Percentiles rank a stretch among this genome's conserved stretches.
These are phyloP conservation scores for Hepsetus odoe DNA, from an alignment of 2,113 vertebrate species.

Conservation along the genomic window DNA sequence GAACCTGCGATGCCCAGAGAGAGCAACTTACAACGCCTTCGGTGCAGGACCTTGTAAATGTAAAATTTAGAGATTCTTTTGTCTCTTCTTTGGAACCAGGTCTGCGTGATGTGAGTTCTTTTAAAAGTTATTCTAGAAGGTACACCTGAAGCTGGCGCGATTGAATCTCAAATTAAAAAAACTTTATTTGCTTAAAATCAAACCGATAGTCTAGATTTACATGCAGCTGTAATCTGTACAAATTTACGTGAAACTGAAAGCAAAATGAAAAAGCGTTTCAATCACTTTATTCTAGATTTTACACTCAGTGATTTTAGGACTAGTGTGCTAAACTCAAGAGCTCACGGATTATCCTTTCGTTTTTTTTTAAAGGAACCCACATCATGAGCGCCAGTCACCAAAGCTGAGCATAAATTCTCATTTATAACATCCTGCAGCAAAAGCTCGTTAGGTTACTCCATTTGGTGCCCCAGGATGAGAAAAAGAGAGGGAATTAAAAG, in stretches of 20 bases:
- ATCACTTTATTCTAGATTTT: too few species aligned
- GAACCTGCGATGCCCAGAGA: constrained; percentile 99
- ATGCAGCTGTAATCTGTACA: too few species aligned
- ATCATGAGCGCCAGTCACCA: constrained; percentile 90
- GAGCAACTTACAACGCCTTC: constrained; percentile 99
- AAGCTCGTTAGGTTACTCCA: constrained; percentile 99
- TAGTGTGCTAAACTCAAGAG: too few species aligned
- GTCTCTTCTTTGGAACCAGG: constrained; percentile 92
- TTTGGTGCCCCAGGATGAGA: constrained; percentile 84
- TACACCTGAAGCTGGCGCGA: too few species aligned
- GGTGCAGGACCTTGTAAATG: constrained; percentile 99
- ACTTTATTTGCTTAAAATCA: too few species aligned
- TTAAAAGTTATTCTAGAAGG: constrained; percentile 33
- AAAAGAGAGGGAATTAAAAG: constrained; percentile 64
- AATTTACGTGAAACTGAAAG: too few species aligned
- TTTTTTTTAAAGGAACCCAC: constrained; percentile 78
- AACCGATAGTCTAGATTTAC: too few species aligned
- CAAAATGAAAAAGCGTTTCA: too few species aligned
- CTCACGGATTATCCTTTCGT: neutral
- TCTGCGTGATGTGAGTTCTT: constrained; percentile 88
- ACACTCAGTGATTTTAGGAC: too few species aligned
- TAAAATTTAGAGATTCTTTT: constrained; percentile 98
- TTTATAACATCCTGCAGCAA: constrained; percentile 99
- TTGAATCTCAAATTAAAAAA: too few species aligned
- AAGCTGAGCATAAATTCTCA: constrained; percentile 97